These are phyloP conservation scores for Protosalanx chinensis DNA, from an alignment of 2,797 vertebrate genomes.

Conservation along the genomic window DNA sequence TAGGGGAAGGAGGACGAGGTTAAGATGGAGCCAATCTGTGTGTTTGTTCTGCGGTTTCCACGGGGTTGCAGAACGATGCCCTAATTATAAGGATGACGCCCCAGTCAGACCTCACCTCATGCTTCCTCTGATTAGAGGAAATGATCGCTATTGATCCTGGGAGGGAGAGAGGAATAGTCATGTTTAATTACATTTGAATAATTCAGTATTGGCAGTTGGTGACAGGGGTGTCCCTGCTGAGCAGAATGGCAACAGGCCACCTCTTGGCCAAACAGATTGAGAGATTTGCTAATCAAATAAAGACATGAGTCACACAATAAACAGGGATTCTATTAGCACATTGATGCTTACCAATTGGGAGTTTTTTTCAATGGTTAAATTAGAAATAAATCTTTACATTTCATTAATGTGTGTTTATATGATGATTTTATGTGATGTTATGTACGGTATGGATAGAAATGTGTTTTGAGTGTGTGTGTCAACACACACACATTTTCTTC, in stretches of 20 bases:
- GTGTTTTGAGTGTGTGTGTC: slow-evolving; percentile 1
- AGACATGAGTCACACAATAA: not conserved
- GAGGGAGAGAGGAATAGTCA: slow-evolving; percentile 46
- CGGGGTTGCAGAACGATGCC: not conserved
- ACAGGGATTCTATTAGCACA: too few relatives aligned
- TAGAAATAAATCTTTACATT: too few relatives aligned
- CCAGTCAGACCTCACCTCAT: slow-evolving; percentile 53
- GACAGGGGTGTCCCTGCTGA: slow-evolving; percentile 34
- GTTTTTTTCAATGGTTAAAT: too few relatives aligned
- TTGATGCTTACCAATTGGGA: too few relatives aligned
- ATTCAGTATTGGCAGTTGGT: slow-evolving; percentile 60
- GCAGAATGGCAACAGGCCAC: slow-evolving; percentile 31
- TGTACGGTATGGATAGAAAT: too few relatives aligned
- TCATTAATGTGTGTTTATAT: too few relatives aligned
- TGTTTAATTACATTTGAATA: slow-evolving; percentile 70
- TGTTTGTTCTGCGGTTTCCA: slow-evolving; percentile 36
- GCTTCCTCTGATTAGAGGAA: slow-evolving; percentile 65
- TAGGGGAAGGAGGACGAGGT: slow-evolving; percentile 37
- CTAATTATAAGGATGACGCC: slow-evolving; percentile 57
- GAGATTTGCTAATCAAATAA: not conserved
- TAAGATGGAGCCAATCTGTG: slow-evolving; percentile 47
- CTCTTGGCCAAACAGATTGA: not conserved
- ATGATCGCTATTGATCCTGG: slow-evolving; percentile 57
- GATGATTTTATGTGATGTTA: too few relatives aligned
- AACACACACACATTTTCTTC: not conserved